Conservation (phyloP, 2,888 invertebrate species). For the Papilio gigon region DNA sequence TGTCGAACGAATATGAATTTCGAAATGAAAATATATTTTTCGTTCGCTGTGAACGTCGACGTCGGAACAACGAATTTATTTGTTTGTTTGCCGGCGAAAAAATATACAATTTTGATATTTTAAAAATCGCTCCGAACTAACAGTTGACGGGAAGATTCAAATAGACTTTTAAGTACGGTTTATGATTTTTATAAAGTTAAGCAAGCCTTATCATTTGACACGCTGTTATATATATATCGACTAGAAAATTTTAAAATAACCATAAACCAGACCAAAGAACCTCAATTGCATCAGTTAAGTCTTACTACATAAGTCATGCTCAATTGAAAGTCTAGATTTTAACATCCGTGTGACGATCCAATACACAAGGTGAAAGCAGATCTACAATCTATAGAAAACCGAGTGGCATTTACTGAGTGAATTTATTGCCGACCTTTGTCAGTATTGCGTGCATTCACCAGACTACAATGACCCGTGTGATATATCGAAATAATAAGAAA, state of each 20-base stretch:
- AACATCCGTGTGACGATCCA: background rate
- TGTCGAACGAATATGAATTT: background rate
- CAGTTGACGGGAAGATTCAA: background rate
- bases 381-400: slow-evolving; percentile 17
- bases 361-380: slow-evolving; percentile 27
- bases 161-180: background rate
- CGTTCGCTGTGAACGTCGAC: background rate
- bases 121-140: background rate
- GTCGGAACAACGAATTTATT: background rate
- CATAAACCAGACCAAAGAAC: background rate
- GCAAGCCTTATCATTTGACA: background rate
- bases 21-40: slow-evolving; percentile 1
- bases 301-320: background rate
- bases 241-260: too few relatives aligned
- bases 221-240: too few relatives aligned
- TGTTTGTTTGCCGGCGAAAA: background rate
- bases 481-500: background rate
- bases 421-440: slow-evolving; percentile 37
- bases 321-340: background rate
- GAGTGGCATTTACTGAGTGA: slow-evolving; percentile 21
- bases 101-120: slow-evolving; percentile 14
- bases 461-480: background rate
- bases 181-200: background rate
- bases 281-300: background rate
- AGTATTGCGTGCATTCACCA: slow-evolving; percentile 26